Evolutionary conservation across 2,888 invertebrate species (phyloP).

Genomic region (Magallana nippona): DNA sequence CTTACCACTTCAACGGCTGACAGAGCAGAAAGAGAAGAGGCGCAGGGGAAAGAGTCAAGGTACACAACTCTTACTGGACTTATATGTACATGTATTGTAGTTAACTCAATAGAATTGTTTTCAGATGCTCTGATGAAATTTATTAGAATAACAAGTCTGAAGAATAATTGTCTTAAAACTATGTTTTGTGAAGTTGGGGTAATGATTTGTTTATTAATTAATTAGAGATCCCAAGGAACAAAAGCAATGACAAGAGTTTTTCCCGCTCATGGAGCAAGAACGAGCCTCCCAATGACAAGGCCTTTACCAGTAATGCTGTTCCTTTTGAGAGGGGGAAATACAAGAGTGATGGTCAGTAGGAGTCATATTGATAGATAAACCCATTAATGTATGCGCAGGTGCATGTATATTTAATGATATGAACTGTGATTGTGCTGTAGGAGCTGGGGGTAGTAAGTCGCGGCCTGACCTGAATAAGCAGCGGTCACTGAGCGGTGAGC

Average conservation of each 20-base stretch:
- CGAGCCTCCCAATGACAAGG: constrained; percentile 61
- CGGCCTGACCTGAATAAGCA: constrained; percentile 71
- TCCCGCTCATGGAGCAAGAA: constrained; percentile 74
- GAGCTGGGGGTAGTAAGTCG: constrained; percentile 68
- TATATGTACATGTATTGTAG: no score
- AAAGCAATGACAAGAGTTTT: constrained; percentile 69
- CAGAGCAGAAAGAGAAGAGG: constrained; percentile 88
- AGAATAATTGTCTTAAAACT: no score
- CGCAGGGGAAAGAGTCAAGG: constrained; percentile 69
- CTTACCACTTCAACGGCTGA: constrained; percentile 88
- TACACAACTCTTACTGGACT: constrained; percentile 36
- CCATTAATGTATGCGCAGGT: neutral
- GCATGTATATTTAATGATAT: neutral
- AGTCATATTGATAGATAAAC: no score
- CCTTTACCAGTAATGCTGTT: constrained; percentile 54
- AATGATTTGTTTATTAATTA: neutral
- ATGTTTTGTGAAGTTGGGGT: no score
- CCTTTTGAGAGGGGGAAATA: constrained; percentile 73
- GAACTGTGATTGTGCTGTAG: constrained; percentile 46
- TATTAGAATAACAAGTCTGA: no score
- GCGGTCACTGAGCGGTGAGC: constrained; percentile 75
- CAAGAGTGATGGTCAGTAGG: constrained; percentile 71
- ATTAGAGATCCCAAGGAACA: constrained; percentile 54
- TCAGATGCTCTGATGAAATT: no score
- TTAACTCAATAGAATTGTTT: no score